phyloP scores from a whole-genome alignment of 2,797 vertebrate species.

The Luscinia luscinia region DNA sequence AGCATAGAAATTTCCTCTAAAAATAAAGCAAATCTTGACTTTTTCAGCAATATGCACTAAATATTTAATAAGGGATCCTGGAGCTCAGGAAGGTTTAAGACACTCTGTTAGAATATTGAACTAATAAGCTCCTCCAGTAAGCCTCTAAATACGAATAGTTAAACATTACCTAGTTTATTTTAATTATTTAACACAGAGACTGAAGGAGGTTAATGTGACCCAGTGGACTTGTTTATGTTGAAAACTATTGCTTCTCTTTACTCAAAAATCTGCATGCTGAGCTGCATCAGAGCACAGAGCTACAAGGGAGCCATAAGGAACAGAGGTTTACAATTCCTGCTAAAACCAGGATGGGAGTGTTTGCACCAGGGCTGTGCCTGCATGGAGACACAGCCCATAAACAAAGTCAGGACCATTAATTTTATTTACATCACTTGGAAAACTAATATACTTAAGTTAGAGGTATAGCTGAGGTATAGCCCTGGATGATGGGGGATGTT shows the following conservation, averaged over 20 bases:
- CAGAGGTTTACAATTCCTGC: conserved; percentile 33
- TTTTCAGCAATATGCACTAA: conserved; percentile 47
- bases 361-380: background rate
- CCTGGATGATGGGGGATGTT: background rate
- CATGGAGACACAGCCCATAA: background rate
- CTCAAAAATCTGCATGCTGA: conserved; percentile 61
- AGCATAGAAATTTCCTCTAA: conserved; percentile 17
- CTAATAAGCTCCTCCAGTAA: conserved; percentile 57
- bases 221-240: conserved; percentile 44
- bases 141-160: conserved; percentile 37
- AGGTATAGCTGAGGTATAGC: background rate
- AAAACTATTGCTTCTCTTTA: conserved; percentile 51
- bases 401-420: background rate
- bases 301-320: conserved; percentile 45
- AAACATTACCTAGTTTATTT: conserved; percentile 60
- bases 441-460: background rate
- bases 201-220: conserved; percentile 57
- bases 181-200: conserved; percentile 46
- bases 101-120: conserved; percentile 41
- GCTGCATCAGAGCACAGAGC: conserved; percentile 46
- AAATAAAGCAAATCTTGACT: conserved; percentile 62
- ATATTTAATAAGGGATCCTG: conserved; percentile 57
- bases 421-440: background rate
- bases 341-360: background rate
- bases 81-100: conserved; percentile 48